Percentiles rank a stretch among this genome's conserved stretches.
Conservation (phyloP, 2,888 invertebrate species). For the Apamea anceps region DNA sequence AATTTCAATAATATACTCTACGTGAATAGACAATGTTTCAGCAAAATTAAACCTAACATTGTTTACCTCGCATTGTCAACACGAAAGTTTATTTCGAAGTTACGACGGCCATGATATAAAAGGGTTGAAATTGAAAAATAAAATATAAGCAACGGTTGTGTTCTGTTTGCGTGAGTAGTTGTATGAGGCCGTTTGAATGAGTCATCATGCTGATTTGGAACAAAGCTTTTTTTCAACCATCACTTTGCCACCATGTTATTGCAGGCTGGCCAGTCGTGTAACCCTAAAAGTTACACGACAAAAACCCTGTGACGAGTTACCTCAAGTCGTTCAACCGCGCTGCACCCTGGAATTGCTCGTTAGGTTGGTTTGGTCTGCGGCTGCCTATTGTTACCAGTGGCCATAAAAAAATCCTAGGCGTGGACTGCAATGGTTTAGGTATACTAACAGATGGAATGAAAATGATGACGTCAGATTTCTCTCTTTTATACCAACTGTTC, state of each 20-base stretch:
- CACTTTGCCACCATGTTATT: neutral
- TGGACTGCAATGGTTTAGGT: neutral
- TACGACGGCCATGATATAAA: slow-evolving; percentile 20
- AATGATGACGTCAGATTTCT: neutral
- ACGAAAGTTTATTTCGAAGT: slow-evolving; percentile 30
- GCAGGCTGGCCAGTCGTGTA: neutral
- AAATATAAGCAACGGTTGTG: slow-evolving; percentile 9
- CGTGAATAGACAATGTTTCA: slow-evolving; percentile 30
- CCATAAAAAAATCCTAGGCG: neutral
- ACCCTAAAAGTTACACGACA: neutral
- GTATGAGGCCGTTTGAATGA: neutral
- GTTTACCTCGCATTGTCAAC: slow-evolving; percentile 22
- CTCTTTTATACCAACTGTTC: neutral
- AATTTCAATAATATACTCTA: slow-evolving; percentile 36
- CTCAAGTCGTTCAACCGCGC: neutral
- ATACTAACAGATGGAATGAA: neutral
- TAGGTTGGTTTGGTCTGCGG: neutral
- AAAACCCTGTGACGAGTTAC: neutral
- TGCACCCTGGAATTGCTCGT: neutral
- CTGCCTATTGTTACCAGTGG: slow-evolving; percentile 2
- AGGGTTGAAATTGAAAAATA: slow-evolving; percentile 20
- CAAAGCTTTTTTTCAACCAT: neutral
- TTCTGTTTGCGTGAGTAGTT: slow-evolving; percentile 17
- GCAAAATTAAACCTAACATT: slow-evolving; percentile 31
- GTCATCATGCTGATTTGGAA: neutral